These are phyloP conservation scores for Brienomyrus brachyistius DNA, from an alignment of 2,113 vertebrate genomes.

Conservation along the genomic window DNA sequence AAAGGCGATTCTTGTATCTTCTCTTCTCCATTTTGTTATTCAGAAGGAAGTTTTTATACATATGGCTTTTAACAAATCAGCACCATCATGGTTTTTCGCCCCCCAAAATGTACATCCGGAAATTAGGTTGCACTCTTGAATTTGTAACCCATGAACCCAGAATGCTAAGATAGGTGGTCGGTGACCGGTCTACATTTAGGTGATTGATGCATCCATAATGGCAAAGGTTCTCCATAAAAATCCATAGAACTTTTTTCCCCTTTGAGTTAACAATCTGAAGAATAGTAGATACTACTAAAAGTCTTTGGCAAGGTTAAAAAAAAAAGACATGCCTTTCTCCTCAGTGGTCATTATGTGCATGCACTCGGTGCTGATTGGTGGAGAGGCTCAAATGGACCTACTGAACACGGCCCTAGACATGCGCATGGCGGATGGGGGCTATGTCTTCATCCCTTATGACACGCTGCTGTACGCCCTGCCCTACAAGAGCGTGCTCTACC, in stretches of 20 bases:
- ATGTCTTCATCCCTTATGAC: slow-evolving; percentile 78
- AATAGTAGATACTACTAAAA: neutral
- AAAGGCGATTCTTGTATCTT: neutral
- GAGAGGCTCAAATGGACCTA: slow-evolving; percentile 65
- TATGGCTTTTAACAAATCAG: neutral
- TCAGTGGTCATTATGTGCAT: slow-evolving; percentile 83
- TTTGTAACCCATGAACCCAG: neutral
- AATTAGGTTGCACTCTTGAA: neutral
- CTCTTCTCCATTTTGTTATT: neutral
- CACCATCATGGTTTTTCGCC: neutral
- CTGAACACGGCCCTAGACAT: slow-evolving; percentile 69
- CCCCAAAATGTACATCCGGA: neutral
- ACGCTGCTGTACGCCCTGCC: slow-evolving; percentile 74
- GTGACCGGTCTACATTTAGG: neutral
- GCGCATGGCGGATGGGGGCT: slow-evolving; percentile 64
- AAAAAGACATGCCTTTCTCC: neutral
- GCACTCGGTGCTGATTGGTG: slow-evolving; percentile 77
- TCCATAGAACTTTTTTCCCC: neutral
- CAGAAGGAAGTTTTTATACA: neutral
- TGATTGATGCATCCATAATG: neutral
- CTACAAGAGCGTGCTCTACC: slow-evolving; percentile 52
- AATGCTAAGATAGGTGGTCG: neutral
- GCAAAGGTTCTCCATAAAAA: neutral
- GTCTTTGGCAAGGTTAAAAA: neutral
- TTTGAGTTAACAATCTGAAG: neutral